Conservation (phyloP, 1,140 invertebrate genomes). For the Argopecten irradians region DNA sequence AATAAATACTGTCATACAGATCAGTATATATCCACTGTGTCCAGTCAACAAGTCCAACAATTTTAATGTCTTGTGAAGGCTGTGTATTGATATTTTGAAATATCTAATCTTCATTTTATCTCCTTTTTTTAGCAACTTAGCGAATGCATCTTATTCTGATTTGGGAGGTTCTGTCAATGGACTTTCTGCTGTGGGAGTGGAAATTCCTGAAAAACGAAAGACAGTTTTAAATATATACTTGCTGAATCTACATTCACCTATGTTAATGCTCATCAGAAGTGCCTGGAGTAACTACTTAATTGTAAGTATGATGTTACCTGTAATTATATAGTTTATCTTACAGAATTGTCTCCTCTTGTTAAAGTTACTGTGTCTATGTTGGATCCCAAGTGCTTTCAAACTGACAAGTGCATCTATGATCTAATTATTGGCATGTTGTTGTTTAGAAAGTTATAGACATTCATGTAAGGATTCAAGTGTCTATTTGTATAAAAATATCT, state of each 20-base stretch:
- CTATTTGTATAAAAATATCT: no score
- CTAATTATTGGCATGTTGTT: no score
- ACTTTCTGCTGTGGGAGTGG: constrained; percentile 53
- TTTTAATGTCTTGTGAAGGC: no score
- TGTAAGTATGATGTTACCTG: no score
- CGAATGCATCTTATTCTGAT: constrained; percentile 58
- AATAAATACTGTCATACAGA: no score
- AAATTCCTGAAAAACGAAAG: constrained; percentile 47
- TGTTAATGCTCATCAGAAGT: constrained; percentile 72
- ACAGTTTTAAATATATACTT: constrained; percentile 72
- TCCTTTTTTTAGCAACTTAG: constrained; percentile 48
- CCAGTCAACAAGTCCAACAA: no score
- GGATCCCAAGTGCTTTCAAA: no score
- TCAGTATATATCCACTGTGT: no score
- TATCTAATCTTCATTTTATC: background rate
- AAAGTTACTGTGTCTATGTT: background rate
- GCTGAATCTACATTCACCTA: constrained; percentile 68
- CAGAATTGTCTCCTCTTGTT: constrained; percentile 30
- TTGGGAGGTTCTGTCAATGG: constrained; percentile 62
- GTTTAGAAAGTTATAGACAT: no score
- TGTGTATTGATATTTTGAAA: background rate
- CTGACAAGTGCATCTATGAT: no score
- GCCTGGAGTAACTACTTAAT: constrained; percentile 74
- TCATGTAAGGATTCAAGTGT: no score
- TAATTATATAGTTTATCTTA: no score